Evolutionary conservation across 2,797 vertebrate genomes (phyloP).

Genomic region (Microchirus variegatus): DNA sequence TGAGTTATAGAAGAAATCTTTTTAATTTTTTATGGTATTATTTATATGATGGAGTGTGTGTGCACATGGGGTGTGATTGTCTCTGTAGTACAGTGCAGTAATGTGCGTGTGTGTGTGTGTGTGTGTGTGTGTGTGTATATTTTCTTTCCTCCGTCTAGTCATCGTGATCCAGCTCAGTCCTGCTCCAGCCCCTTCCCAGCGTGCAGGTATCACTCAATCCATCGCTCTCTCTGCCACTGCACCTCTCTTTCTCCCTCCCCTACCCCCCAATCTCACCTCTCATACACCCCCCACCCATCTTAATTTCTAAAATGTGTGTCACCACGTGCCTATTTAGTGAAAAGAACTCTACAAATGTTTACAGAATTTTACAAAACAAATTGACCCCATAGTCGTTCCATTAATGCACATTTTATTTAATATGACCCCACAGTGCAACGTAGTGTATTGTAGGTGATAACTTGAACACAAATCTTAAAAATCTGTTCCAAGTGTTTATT

Average conservation of each 20-base stretch:
- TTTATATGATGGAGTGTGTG: conserved; percentile 15
- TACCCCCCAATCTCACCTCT: conserved; percentile 22
- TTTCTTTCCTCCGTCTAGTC: conserved; percentile 90
- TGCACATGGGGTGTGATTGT: conserved; percentile 14
- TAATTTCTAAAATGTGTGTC: background rate
- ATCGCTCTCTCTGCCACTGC: conserved; percentile 80
- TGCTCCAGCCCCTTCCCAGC: conserved; percentile 97
- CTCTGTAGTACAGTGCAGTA: conserved; percentile 69
- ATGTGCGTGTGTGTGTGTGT: conserved; percentile 83
- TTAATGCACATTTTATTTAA: too few species aligned
- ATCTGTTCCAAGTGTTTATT: too few species aligned
- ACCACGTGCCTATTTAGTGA: too few species aligned
- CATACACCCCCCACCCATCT: background rate
- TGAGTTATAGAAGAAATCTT: background rate
- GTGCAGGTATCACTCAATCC: conserved; percentile 93
- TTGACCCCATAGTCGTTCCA: too few species aligned
- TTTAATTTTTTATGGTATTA: background rate
- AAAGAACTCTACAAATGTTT: too few species aligned
- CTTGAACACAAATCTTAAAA: too few species aligned
- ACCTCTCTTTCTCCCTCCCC: conserved; percentile 43
- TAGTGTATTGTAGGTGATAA: too few species aligned
- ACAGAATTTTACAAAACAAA: too few species aligned
- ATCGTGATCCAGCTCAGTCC: conserved; percentile 99
- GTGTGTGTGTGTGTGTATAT: conserved; percentile 86
- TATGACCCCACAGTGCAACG: too few species aligned